These are phyloP conservation scores for Microcebus lehilahytsara DNA, from an alignment of 2,113 vertebrate species.

Conservation along the genomic window DNA sequence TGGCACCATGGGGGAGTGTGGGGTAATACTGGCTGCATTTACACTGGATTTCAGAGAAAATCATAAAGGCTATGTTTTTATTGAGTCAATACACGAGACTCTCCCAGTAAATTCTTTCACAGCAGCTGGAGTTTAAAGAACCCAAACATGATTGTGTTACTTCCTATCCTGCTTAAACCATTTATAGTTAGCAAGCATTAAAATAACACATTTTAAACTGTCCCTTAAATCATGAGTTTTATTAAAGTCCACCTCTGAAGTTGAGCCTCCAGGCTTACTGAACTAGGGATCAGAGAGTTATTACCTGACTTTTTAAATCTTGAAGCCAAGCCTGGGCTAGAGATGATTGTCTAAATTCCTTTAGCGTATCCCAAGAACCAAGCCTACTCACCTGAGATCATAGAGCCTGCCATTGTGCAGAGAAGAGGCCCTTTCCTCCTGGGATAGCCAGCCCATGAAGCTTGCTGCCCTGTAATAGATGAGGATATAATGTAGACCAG, in stretches of 20 bases:
- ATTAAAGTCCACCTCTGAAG: neutral
- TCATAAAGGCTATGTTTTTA: neutral
- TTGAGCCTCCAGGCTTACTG: neutral
- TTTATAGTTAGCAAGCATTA: constrained; percentile 13
- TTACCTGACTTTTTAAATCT: constrained; percentile 9
- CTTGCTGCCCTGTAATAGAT: neutral
- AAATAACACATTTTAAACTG: neutral
- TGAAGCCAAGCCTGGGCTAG: neutral
- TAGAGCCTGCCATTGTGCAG: neutral
- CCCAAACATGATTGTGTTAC: neutral
- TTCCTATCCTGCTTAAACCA: neutral
- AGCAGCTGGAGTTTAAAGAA: neutral
- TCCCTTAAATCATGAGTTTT: constrained; percentile 5
- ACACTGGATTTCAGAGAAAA: neutral
- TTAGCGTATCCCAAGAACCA: neutral
- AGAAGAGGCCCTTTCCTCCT: neutral
- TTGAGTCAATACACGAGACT: neutral
- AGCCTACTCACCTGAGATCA: neutral
- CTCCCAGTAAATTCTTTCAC: neutral
- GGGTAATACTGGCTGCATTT: neutral
- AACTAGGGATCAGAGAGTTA: neutral
- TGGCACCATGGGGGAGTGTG: neutral
- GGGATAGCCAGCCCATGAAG: neutral
- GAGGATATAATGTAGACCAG: neutral
- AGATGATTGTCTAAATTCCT: neutral